Base-by-base conservation (phyloP, 2,888 invertebrate species). In the Drosophila nr. perissopoda region DNA sequence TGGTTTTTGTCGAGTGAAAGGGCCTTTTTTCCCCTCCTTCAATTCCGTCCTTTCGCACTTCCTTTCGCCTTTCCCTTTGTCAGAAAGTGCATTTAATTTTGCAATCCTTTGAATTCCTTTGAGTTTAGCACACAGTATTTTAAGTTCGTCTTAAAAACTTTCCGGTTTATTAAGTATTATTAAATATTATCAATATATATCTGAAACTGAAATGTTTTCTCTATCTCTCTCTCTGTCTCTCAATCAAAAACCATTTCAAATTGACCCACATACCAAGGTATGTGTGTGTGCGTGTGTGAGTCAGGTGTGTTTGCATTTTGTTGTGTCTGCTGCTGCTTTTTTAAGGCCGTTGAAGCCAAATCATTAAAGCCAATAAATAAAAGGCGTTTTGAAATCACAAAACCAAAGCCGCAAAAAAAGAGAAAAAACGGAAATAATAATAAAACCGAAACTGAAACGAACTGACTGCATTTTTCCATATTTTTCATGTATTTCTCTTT, bases 221-320 rank as follows among this genome's bases (percentile, higher is more conserved):
- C 31, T 31, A 10, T 10, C 31, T 10, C 18, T 11, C 18, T 18
- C 53, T 53, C 40, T 25, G 34, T 45, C 79, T 71, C 60, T 76
- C 71, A 80, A 61, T 72, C 85, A 78, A 78, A 82, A 86, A 69
- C 71, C 74, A 90, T 88, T 89, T 89, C 79, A 76, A 88, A 81
- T 69, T 90, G 90, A 89, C 89, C 89, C 86, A 89, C 88, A 89
- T 89, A 90, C 91, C 91, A 90, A 80, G 76, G 77, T 82, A 85
- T 36, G 60, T 27, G 27, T 2, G 25, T 64, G 61, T 78, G 81
- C 5, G 29, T 58, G 16, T 65, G 31, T 48, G 29, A 53, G 60
- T 80, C 71, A 87, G 79, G 82, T 87, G 85, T 82, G 21, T 85
- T 82, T 82, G 76, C 79, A 78, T 79, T 67, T 73, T 63, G 27